Conservation (phyloP, 2,888 invertebrate species). For the Oligia strigilis region DNA sequence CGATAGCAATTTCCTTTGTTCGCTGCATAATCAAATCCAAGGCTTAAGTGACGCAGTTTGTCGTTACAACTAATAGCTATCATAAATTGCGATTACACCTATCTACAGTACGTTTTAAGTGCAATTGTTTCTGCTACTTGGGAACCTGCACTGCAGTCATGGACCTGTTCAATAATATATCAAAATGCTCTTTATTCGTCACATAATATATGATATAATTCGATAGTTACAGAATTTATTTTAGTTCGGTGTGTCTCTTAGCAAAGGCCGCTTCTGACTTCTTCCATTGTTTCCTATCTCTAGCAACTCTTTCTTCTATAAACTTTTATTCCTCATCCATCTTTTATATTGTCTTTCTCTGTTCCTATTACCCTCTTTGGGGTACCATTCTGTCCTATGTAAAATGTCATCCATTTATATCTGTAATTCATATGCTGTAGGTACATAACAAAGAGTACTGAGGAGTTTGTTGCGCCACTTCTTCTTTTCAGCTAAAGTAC, state of each 20-base stretch:
- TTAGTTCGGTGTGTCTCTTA: not conserved
- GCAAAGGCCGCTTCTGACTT: not conserved
- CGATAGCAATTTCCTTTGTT: constrained; percentile 42
- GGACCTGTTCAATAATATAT: not conserved
- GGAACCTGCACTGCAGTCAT: not conserved
- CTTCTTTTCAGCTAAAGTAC: not conserved
- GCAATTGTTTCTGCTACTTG: constrained; percentile 17
- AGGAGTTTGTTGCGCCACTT: not conserved
- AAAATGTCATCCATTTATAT: not conserved
- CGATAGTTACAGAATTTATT: not conserved
- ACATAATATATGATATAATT: not conserved
- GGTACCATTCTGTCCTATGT: not conserved
- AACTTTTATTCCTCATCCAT: not conserved
- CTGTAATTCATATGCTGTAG: not conserved
- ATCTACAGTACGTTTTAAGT: constrained; percentile 17
- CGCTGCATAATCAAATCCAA: constrained; percentile 39
- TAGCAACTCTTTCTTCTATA: not conserved
- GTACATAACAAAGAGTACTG: not conserved
- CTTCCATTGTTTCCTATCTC: not conserved
- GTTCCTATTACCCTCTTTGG: not conserved
- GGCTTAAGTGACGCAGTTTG: constrained; percentile 39
- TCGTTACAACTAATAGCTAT: constrained; percentile 37
- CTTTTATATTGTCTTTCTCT: not conserved
- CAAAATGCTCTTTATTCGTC: not conserved
- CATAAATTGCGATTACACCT: constrained; percentile 38